These are phyloP conservation scores for Vulpes lagopus DNA, from an alignment of 2,113 vertebrate genomes.

Conservation along the genomic window DNA sequence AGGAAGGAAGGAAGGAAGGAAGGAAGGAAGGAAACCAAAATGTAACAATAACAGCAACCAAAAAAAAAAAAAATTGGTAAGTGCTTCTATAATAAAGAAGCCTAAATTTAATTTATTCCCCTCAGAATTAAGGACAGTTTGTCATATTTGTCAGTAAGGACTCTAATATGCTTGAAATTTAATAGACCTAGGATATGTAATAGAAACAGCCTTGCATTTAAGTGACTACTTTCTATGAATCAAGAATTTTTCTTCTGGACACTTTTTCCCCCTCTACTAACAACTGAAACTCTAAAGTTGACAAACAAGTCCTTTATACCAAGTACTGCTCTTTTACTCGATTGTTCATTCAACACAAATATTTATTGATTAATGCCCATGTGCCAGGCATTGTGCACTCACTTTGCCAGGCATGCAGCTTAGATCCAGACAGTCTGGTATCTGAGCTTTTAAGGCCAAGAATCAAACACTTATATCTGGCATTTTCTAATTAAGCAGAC, in stretches of 20 bases:
- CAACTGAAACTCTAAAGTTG: conserved; percentile 60
- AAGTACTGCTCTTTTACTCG: conserved; percentile 63
- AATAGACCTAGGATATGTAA: conserved; percentile 1
- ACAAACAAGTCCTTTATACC: conserved; percentile 56
- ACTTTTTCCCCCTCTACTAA: neutral
- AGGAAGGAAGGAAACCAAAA: neutral
- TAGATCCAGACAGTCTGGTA: conserved; percentile 73
- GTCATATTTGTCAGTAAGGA: conserved; percentile 30
- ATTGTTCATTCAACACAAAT: conserved; percentile 40
- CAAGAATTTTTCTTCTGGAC: conserved; percentile 52
- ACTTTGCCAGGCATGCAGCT: neutral
- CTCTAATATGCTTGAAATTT: neutral
- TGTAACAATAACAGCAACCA: neutral
- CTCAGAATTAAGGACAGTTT: conserved; percentile 42
- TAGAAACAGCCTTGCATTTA: conserved; percentile 19
- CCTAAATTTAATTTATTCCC: neutral
- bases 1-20: neutral
- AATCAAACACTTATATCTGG: conserved; percentile 57
- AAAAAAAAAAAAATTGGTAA: neutral
- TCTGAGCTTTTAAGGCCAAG: conserved; percentile 71
- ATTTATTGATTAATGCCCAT: neutral
- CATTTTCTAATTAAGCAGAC: conserved; percentile 71
- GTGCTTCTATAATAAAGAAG: neutral
- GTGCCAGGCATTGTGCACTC: conserved; percentile 48
- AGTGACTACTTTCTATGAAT: conserved; percentile 60